These are phyloP conservation scores for Percopsis transmontana DNA, from an alignment of 2,113 vertebrate species.

Conservation along the genomic window DNA sequence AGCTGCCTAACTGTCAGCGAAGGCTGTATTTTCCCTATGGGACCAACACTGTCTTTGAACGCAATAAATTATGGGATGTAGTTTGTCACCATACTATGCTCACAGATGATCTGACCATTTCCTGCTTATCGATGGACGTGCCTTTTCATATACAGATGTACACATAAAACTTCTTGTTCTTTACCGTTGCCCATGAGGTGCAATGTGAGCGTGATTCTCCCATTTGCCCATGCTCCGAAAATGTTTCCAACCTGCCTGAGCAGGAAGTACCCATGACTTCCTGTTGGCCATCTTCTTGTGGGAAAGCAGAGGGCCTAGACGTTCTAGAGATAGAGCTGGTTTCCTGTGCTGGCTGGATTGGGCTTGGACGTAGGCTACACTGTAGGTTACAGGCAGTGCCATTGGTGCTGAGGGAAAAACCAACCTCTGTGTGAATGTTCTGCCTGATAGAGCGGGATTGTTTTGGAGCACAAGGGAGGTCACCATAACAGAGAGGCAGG, in stretches of 20 bases:
- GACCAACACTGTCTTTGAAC: not conserved
- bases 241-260: slow-evolving; percentile 32
- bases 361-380: slow-evolving; percentile 16
- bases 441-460: slow-evolving; percentile 55
- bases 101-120: slow-evolving; percentile 18
- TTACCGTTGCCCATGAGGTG: not conserved
- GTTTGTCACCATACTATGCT: slow-evolving; percentile 4
- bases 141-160: too few relatives aligned
- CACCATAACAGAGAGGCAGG: slow-evolving; percentile 67
- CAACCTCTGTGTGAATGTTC: slow-evolving; percentile 48
- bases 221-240: slow-evolving; percentile 5
- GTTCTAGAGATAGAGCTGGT: slow-evolving; percentile 50
- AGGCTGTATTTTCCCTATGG: too few relatives aligned
- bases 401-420: slow-evolving; percentile 38
- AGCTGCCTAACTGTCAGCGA: too few relatives aligned
- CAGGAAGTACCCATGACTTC: slow-evolving; percentile 67
- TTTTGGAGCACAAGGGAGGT: slow-evolving; percentile 65
- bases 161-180: not conserved
- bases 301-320: slow-evolving; percentile 38
- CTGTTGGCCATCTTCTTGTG: slow-evolving; percentile 49
- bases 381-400: not conserved
- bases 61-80: not conserved
- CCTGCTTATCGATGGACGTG: slow-evolving; percentile 1
- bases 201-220: not conserved
- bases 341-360: slow-evolving; percentile 55